Conservation (phyloP, 2,888 invertebrate genomes). For the Thecophora atra region DNA sequence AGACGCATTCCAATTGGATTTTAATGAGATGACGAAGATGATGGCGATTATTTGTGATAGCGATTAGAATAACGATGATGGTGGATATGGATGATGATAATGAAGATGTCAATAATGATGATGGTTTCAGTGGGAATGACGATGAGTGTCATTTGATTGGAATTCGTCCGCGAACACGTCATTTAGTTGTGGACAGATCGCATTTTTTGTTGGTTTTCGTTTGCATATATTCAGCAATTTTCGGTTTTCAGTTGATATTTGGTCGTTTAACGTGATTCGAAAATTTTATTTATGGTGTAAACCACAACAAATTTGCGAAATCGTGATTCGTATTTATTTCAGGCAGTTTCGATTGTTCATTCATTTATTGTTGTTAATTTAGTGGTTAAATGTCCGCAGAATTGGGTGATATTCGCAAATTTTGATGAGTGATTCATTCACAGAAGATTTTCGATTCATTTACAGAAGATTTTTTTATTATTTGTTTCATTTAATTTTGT, state of each 20-base stretch:
- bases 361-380: slow-evolving; percentile 41
- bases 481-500: background rate
- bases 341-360: slow-evolving; percentile 2
- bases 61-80: background rate
- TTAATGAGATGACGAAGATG: slow-evolving; percentile 45
- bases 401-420: slow-evolving; percentile 62
- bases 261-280: slow-evolving; percentile 25
- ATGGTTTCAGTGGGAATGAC: background rate
- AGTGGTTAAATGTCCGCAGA: slow-evolving; percentile 61
- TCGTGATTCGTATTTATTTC: slow-evolving; percentile 49
- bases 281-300: slow-evolving; percentile 16
- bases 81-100: background rate
- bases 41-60: background rate
- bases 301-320: slow-evolving; percentile 44
- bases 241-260: slow-evolving; percentile 44
- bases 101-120: background rate
- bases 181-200: background rate
- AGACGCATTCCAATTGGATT: slow-evolving; percentile 55
- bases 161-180: slow-evolving; percentile 37
- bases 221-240: slow-evolving; percentile 56
- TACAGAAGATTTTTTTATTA: slow-evolving; percentile 5
- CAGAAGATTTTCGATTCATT: too few relatives aligned
- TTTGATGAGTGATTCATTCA: too few relatives aligned
- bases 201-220: slow-evolving; percentile 39
- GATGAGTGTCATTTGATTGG: slow-evolving; percentile 25